Evolutionary conservation across 2,113 vertebrate species (phyloP).

Genomic region (Cheirogaleus medius): DNA sequence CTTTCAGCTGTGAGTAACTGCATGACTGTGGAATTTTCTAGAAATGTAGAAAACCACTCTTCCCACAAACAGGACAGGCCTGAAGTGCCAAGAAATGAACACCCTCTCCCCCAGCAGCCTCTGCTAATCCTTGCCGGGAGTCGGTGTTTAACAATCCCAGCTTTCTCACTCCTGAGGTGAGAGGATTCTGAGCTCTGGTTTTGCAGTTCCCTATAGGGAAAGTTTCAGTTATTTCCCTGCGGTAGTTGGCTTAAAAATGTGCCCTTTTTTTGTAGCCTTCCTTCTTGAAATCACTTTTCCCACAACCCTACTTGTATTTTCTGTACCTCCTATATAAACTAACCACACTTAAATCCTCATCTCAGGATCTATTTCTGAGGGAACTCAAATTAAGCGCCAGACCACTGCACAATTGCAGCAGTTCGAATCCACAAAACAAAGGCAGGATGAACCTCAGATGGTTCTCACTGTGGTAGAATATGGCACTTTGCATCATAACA

Average conservation of each 20-base stretch:
- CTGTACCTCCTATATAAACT: background rate
- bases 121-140: background rate
- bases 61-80: background rate
- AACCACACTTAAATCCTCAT: background rate
- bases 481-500: background rate
- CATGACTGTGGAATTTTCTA: background rate
- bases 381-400: background rate
- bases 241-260: background rate
- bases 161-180: background rate
- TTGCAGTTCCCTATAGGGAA: background rate
- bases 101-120: background rate
- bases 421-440: background rate
- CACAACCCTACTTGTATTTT: background rate
- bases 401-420: background rate
- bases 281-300: background rate
- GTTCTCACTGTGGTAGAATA: background rate
- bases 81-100: background rate
- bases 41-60: background rate
- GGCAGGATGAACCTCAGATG: background rate
- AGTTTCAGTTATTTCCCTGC: accelerated
- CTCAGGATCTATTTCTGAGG: background rate
- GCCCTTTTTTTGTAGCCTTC: background rate
- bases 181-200: background rate
- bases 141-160: background rate
- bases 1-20: background rate